phyloP scores from a whole-genome alignment of 2,888 invertebrate species.

The Caenorhabditis panamensis region DNA sequence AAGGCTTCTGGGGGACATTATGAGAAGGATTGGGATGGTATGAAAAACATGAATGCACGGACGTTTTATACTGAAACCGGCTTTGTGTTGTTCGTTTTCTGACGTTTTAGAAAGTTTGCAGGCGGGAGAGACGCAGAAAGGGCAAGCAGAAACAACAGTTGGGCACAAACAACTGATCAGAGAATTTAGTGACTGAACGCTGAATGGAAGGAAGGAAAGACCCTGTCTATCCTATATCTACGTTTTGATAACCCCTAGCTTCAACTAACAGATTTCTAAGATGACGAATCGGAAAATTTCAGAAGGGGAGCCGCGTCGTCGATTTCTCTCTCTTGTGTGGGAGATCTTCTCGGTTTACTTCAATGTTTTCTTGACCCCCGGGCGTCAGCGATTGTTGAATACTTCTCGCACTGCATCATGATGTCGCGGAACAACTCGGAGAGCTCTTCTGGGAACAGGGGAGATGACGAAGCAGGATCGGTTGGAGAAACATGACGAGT shows the following conservation, averaged over 20 bases:
- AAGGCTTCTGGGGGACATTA: constrained; percentile 82
- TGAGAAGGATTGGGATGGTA: neutral
- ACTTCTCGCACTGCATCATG: constrained; percentile 63
- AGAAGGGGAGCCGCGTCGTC: too few species aligned
- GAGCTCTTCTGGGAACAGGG: constrained; percentile 28
- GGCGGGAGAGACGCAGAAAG: constrained; percentile 2
- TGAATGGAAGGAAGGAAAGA: too few species aligned
- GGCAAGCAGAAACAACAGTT: neutral
- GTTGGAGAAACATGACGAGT: neutral
- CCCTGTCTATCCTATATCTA: too few species aligned
- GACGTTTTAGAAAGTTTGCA: neutral
- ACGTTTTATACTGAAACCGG: too few species aligned
- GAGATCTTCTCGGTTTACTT: constrained; percentile 70
- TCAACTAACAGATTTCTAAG: too few species aligned
- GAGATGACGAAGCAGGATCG: neutral
- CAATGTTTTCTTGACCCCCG: constrained; percentile 63
- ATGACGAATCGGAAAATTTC: too few species aligned
- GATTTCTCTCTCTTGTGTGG: constrained; percentile 70
- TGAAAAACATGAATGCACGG: too few species aligned
- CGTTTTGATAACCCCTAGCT: too few species aligned
- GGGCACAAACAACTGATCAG: neutral
- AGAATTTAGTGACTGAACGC: neutral
- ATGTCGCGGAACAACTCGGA: constrained; percentile 65
- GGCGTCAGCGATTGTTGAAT: constrained; percentile 50
- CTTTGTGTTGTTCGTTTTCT: too few species aligned